phyloP scores from a whole-genome alignment of 2,113 vertebrate genomes.

The Oophaga pumilio region DNA sequence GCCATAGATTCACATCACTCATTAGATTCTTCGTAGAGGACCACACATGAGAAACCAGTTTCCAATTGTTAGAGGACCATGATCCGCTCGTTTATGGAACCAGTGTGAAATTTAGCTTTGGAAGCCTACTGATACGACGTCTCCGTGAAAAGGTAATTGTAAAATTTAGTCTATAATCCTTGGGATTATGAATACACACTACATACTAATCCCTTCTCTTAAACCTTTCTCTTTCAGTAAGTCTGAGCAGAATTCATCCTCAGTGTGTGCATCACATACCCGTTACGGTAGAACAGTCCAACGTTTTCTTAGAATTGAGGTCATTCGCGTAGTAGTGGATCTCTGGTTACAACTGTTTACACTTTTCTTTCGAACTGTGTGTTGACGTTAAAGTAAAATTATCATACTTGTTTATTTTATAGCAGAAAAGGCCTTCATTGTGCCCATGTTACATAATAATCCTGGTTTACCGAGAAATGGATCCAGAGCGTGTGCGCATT shows the following conservation, averaged over 20 bases:
- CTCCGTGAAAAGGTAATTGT: background rate
- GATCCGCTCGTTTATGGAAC: background rate
- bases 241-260: background rate
- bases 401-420: constrained; percentile 7
- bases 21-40: background rate
- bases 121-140: background rate
- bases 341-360: constrained; percentile 9
- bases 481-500: background rate
- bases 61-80: background rate
- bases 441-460: constrained; percentile 7
- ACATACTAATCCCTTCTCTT: background rate
- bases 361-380: background rate
- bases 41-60: background rate
- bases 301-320: background rate
- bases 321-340: background rate
- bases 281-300: background rate
- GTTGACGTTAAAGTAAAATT: background rate
- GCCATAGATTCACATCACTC: background rate
- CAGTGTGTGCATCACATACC: background rate
- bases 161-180: constrained; percentile 11
- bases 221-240: background rate
- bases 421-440: constrained; percentile 6
- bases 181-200: background rate
- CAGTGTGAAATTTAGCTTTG: background rate
- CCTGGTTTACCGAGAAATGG: background rate